Conservation (phyloP, 2,797 vertebrate species). For the Molossus alvarezi region DNA sequence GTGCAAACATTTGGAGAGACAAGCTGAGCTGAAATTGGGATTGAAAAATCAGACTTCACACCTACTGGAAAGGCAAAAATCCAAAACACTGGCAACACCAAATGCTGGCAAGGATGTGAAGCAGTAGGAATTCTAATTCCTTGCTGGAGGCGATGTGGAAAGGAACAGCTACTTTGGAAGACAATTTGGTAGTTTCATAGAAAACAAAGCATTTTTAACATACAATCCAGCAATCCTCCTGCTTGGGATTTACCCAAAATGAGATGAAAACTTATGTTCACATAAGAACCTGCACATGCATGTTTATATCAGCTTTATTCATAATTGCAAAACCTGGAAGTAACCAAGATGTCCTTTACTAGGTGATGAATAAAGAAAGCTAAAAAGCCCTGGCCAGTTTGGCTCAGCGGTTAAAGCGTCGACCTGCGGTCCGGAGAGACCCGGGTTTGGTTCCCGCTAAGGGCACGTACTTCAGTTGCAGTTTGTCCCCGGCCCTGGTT, state of each 20-base stretch:
- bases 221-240: neutral
- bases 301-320: constrained; percentile 21
- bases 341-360: neutral
- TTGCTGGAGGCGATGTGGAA: neutral
- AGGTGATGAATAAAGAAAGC: neutral
- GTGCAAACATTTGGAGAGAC: neutral
- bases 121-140: neutral
- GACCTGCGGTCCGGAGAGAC: too few species aligned
- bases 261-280: neutral
- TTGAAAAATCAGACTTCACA: constrained; percentile 14
- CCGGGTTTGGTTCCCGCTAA: too few species aligned
- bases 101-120: neutral
- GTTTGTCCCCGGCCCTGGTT: too few species aligned
- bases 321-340: constrained; percentile 40
- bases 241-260: constrained; percentile 23
- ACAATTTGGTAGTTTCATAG: neutral
- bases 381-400: too few species aligned
- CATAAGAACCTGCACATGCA: neutral
- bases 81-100: neutral
- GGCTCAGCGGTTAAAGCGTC: too few species aligned
- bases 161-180: neutral
- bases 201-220: neutral
- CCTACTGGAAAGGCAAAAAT: neutral
- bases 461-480: too few species aligned
- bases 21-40: neutral